Percentiles rank a stretch among this genome's conserved stretches.
These are phyloP conservation scores for Rhingia rostrata DNA, from an alignment of 2,888 invertebrate genomes.

Conservation along the genomic window DNA sequence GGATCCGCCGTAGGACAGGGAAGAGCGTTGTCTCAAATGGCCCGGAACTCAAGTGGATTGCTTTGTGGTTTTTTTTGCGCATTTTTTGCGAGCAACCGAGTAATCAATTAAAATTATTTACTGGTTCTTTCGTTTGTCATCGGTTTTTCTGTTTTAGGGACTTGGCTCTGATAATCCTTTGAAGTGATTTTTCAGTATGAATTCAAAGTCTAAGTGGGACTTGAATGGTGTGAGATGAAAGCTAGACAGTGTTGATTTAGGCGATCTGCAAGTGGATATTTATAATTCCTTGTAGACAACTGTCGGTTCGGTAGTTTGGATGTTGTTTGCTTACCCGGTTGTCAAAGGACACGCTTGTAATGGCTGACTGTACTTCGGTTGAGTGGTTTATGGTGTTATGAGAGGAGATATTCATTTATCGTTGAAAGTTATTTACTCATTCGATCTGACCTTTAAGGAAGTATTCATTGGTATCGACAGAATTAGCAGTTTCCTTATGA, in stretches of 20 bases:
- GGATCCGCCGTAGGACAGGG: constrained; percentile 31
- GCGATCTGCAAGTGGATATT: neutral
- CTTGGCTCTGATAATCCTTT: constrained; percentile 49
- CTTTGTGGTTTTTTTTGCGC: constrained; percentile 47
- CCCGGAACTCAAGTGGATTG: constrained; percentile 63
- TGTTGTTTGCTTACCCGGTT: constrained; percentile 12
- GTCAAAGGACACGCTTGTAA: neutral
- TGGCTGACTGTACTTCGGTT: too few relatives aligned
- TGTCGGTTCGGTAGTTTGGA: neutral
- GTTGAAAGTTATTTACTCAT: too few relatives aligned
- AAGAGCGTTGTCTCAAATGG: constrained; percentile 57
- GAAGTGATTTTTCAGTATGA: constrained; percentile 52
- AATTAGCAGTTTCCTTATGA: too few relatives aligned
- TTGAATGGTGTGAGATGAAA: neutral
- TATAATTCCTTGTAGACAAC: constrained; percentile 1
- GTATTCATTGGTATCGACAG: too few relatives aligned
- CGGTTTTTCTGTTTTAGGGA: constrained; percentile 56
- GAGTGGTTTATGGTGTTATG: neutral
- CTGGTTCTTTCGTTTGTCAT: constrained; percentile 63
- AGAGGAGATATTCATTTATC: neutral
- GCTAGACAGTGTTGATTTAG: constrained; percentile 1
- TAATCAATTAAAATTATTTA: constrained; percentile 72
- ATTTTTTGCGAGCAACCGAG: constrained; percentile 25
- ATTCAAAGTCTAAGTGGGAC: constrained; percentile 9
- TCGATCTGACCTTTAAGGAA: too few relatives aligned